Percentiles rank a stretch among this genome's conserved stretches.
These are phyloP conservation scores for Atherinomorus stipes DNA, from an alignment of 2,113 vertebrate genomes.

Conservation along the genomic window DNA sequence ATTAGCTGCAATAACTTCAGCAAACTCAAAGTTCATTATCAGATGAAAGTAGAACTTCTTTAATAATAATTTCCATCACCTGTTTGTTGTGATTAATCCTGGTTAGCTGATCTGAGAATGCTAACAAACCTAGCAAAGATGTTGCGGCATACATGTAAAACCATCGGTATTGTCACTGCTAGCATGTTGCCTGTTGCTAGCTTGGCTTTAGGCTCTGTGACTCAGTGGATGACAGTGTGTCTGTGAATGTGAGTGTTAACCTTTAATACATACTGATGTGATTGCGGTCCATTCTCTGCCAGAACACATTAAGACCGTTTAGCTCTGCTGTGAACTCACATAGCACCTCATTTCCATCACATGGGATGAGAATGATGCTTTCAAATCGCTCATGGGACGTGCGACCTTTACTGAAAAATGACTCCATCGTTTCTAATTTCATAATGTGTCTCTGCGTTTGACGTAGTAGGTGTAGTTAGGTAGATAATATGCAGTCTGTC, in stretches of 20 bases:
- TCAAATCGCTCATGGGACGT: conserved; percentile 25
- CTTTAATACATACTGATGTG: conserved; percentile 10
- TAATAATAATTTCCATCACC: too few species aligned
- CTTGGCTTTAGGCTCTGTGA: not conserved
- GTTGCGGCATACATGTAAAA: too few species aligned
- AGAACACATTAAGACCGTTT: conserved; percentile 55
- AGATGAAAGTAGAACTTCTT: too few species aligned
- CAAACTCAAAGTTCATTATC: too few species aligned
- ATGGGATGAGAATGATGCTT: conserved; percentile 25
- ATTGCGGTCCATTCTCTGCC: not conserved
- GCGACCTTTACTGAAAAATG: conserved; percentile 71
- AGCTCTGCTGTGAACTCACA: conserved; percentile 58
- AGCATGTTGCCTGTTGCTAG: too few species aligned
- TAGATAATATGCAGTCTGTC: conserved; percentile 62
- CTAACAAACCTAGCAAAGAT: too few species aligned
- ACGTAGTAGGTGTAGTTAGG: conserved; percentile 43
- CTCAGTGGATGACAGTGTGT: not conserved
- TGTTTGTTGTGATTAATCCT: too few species aligned
- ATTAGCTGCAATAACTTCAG: too few species aligned
- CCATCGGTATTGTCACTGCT: too few species aligned
- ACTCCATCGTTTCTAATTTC: conserved; percentile 60
- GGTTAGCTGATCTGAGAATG: too few species aligned
- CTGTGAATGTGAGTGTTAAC: conserved; percentile 19
- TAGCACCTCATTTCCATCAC: conserved; percentile 44
- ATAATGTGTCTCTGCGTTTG: conserved; percentile 51